These are phyloP conservation scores for Monoplex corrugatus DNA, from an alignment of 2,888 invertebrate genomes.

Conservation along the genomic window DNA sequence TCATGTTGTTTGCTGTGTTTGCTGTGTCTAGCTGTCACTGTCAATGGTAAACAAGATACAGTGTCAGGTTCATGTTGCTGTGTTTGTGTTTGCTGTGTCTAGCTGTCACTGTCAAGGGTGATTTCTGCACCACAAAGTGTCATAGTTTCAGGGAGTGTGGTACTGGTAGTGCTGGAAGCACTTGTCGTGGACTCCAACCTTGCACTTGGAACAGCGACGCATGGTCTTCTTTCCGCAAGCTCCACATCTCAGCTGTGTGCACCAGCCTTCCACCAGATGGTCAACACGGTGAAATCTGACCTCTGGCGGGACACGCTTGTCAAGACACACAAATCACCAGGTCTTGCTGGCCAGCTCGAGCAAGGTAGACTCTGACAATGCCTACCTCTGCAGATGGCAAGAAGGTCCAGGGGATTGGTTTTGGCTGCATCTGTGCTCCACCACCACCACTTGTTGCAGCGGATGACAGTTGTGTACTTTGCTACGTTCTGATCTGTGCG, in stretches of 20 bases:
- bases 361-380: slow-evolving; percentile 19
- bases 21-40: too few species aligned
- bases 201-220: slow-evolving; percentile 26
- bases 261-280: not conserved
- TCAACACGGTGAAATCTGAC: slow-evolving; percentile 27
- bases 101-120: not conserved
- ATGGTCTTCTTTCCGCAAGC: slow-evolving; percentile 25
- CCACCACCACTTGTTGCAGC: slow-evolving; percentile 40
- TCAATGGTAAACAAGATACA: too few species aligned
- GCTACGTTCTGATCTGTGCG: slow-evolving; percentile 36
- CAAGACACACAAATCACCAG: slow-evolving; percentile 3
- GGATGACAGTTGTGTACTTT: slow-evolving; percentile 18
- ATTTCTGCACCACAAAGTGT: slow-evolving; percentile 1
- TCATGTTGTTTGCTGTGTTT: too few species aligned
- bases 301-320: slow-evolving; percentile 33
- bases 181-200: not conserved
- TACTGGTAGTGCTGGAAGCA: too few species aligned
- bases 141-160: not conserved
- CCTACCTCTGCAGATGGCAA: slow-evolving; percentile 18
- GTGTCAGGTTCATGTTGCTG: too few species aligned
- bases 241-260: slow-evolving; percentile 19
- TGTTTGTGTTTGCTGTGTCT: not conserved
- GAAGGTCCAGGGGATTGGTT: slow-evolving; percentile 33
- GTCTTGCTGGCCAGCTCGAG: not conserved
- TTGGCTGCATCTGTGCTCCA: slow-evolving; percentile 21